Evolutionary conservation across 2,888 invertebrate genomes (phyloP).

Genomic region (Drosophila cyrtoloma): DNA sequence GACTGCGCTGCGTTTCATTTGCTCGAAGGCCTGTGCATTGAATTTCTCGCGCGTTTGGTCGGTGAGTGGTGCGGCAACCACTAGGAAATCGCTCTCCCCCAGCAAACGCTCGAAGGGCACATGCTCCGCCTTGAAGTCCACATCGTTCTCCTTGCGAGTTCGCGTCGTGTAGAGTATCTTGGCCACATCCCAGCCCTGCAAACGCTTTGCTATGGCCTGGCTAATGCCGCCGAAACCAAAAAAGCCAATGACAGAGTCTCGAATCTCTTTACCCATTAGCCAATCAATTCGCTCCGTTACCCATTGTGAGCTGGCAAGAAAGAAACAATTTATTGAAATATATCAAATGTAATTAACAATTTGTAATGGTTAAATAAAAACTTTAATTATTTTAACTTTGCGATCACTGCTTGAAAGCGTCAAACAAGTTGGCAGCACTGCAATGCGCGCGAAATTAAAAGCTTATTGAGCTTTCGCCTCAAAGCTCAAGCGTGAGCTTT

Average conservation of each 20-base stretch:
- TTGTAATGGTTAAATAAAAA: background rate
- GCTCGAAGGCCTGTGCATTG: constrained; percentile 90
- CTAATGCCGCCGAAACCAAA: constrained; percentile 94
- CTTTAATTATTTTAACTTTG: background rate
- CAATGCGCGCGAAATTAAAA: background rate
- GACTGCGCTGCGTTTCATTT: constrained; percentile 94
- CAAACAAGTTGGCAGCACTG: constrained; percentile 38
- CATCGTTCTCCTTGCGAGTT: constrained; percentile 87
- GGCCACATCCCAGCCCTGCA: constrained; percentile 91
- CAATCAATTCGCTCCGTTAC: constrained; percentile 89
- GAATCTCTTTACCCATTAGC: constrained; percentile 92
- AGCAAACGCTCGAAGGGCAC: constrained; percentile 91
- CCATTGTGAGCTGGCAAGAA: constrained; percentile 87
- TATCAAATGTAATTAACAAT: background rate
- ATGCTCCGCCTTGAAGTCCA: constrained; percentile 89
- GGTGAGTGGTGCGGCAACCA: constrained; percentile 92
- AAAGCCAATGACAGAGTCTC: constrained; percentile 92
- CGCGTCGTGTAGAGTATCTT: constrained; percentile 91
- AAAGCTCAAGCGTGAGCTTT: constrained; percentile 39
- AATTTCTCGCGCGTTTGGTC: constrained; percentile 92
- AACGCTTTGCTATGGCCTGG: constrained; percentile 90
- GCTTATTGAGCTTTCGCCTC: constrained; percentile 27
- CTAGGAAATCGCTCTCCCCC: constrained; percentile 92
- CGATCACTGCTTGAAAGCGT: constrained; percentile 14
- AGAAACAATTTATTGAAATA: background rate